Evolutionary conservation across 2,113 vertebrate genomes (phyloP), one percentile per base, ranked within the genome.

Genomic region (Antennarius striatus): DNA sequence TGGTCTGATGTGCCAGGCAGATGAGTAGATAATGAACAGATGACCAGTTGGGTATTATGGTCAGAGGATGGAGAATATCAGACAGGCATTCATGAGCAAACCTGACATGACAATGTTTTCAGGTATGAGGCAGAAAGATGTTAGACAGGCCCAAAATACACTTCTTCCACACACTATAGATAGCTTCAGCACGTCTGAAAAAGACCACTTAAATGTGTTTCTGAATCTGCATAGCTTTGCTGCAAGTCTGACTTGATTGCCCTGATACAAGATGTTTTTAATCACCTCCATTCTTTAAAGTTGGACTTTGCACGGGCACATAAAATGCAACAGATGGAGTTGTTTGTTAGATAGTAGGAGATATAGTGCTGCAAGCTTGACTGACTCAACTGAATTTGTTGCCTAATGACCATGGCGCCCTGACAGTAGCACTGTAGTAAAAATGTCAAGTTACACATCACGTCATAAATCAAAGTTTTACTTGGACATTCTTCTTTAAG

Each of bases 251-350:
- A 39, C 45, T 51, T 11, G 11, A 62, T 79, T 39, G 54, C 61
- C 43, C 36, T 42, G 15, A 59, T 66, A 63, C 15, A 30, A 61
- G 65, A 73, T 78, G 71, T 54, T 68, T 82, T 63, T 77, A 84
- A 85, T 82, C 53, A 56, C 62, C 67, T 54, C 14, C 73, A 83
- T 74, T 75, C 39, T 22, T 51, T 45, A 63, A 43, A 45, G 36
- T 61, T 79, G 68, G 61, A 74, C 61, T 59, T 69, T 16, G 39
- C 0, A 0, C 42, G 36, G 22, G 7, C 14, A 46, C 61, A 72
- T 81, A 81, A 84, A 84, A 63, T 66, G 51, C 76, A 81, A 51
- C 75, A 79, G 73, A 84, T 85, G 80, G 66, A 56, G 61, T 67
- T 54, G 61, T 80, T 69, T 56, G 39, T 71, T 77, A 75, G 81